phyloP scores from a whole-genome alignment of 2,888 invertebrate species.

The Ashinkailepas kermadecensis region DNA sequence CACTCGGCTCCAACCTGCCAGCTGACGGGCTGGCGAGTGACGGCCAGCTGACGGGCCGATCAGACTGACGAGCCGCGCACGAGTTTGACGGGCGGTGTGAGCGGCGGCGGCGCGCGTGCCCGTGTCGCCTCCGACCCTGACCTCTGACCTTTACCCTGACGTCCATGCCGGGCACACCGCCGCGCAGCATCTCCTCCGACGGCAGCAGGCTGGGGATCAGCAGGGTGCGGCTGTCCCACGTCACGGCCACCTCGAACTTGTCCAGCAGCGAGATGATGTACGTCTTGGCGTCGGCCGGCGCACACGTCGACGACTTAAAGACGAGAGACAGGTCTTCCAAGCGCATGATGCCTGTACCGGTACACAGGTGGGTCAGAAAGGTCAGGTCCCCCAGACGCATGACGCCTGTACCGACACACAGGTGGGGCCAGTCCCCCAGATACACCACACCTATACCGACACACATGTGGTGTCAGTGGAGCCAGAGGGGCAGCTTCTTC shows the following conservation, averaged over 20 bases:
- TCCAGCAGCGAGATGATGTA: slow-evolving; percentile 85
- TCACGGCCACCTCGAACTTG: slow-evolving; percentile 94
- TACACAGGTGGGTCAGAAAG: slow-evolving; percentile 16
- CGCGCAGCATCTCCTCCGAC: slow-evolving; percentile 58
- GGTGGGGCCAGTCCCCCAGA: slow-evolving; percentile 68
- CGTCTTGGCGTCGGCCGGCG: slow-evolving; percentile 59
- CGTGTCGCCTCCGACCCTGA: background rate
- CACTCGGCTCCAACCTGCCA: too few relatives aligned
- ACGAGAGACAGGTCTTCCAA: slow-evolving; percentile 83
- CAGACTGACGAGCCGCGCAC: background rate
- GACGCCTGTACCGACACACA: too few relatives aligned
- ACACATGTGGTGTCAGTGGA: background rate
- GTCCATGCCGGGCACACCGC: slow-evolving; percentile 43
- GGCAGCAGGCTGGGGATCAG: slow-evolving; percentile 87
- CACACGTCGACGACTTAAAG: slow-evolving; percentile 77
- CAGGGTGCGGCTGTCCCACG: slow-evolving; percentile 85
- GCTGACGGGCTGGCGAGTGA: too few relatives aligned
- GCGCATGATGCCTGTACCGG: slow-evolving; percentile 69
- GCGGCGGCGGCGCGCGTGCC: background rate
- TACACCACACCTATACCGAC: slow-evolving; percentile 70
- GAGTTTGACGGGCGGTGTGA: background rate
- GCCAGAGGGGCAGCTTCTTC: too few relatives aligned
- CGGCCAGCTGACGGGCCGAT: too few relatives aligned
- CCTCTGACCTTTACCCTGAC: slow-evolving; percentile 39
- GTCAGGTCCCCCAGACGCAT: background rate